A percentile compares a stretch with the other conserved stretches of the same genome.
These are phyloP conservation scores for Papilio machaon DNA, from an alignment of 1,140 invertebrate species.

Conservation along the genomic window DNA sequence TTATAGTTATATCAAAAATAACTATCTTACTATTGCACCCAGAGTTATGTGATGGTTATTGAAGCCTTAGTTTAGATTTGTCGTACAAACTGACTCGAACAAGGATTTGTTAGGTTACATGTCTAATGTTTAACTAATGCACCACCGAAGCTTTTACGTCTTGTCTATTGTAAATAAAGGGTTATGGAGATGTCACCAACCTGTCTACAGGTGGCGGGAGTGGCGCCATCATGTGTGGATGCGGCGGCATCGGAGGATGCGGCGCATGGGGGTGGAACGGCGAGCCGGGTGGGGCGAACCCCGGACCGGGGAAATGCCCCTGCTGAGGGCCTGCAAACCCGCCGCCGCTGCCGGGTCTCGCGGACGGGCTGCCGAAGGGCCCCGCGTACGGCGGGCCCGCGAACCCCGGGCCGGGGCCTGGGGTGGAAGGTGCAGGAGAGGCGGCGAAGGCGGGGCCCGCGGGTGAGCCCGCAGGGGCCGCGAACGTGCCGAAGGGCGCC, in stretches of 20 bases:
- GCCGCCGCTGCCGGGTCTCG: constrained; percentile 69
- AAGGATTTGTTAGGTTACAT: too few relatives aligned
- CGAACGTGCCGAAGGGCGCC: constrained; percentile 72
- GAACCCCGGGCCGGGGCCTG: constrained; percentile 68
- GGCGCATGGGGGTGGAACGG: constrained; percentile 74
- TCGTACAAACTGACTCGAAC: too few relatives aligned
- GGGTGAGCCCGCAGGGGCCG: constrained; percentile 72
- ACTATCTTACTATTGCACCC: background rate
- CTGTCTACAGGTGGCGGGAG: constrained; percentile 77
- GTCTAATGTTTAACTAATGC: too few relatives aligned
- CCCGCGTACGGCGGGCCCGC: constrained; percentile 68
- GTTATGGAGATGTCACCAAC: constrained; percentile 48
- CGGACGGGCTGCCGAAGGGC: constrained; percentile 71
- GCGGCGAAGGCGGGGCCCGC: constrained; percentile 74
- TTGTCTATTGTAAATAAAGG: background rate
- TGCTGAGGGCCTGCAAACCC: constrained; percentile 68
- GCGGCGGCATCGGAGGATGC: constrained; percentile 73
- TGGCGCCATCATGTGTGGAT: constrained; percentile 78
- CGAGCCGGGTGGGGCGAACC: constrained; percentile 71
- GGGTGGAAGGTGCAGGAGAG: constrained; percentile 72
- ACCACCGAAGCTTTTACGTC: too few relatives aligned
- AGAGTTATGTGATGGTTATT: background rate
- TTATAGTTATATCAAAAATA: background rate
- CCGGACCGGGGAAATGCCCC: constrained; percentile 68
- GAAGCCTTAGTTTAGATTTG: background rate